Base-by-base conservation (phyloP, 2,113 vertebrate species). In the Percopsis transmontana region DNA sequence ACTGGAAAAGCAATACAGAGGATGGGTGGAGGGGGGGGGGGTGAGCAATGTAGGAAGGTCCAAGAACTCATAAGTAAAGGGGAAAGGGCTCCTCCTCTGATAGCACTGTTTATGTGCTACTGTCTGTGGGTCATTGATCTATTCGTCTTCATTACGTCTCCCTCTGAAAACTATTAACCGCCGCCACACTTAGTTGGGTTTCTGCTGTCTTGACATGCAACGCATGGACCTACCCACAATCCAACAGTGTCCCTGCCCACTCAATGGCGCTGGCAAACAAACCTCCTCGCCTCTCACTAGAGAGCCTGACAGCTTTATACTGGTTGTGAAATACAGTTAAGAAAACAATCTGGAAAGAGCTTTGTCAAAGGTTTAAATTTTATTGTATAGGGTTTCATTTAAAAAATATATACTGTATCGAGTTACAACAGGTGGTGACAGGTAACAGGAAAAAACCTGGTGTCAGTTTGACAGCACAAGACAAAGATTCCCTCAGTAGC, bases 91-190 rank as follows among this genome's bases (percentile, higher is more conserved):
- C 66, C 68, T 62, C 70, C 59, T 73, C 77, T 82, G 68, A 80
- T 80, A 60, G 68, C 80, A 61, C 83, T 87, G 73, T 86, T 87
- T 81, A 78, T 77, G 66, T 67, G 48, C 70, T 71, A 72, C 77
- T 82, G 77, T 84, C 74, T 74, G 67, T 47, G 69, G 52, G 72
- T 81, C 73, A 85, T 81, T 85, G 85, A 85, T 85, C 82, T 68
- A 81, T 89, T 88, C 63, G 10, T 90, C 85, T 89, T 90, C 80
- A 82, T 90, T 87, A 79, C 5, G 16, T 61, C 71, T 63, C 67
- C 56, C 65, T 74, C 70, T 76, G 82, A 86, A 76, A 73, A 84
- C 74, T 81, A 83, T 87, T 85, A 86, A 83, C 73, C 77, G 68
- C 76, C 79, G 76, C 81, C 85, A 80, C 66, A 64, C 83, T 87